Conservation (phyloP, 37 sponge, comb jelly and placozoan species). For the Beroe forskalii region DNA sequence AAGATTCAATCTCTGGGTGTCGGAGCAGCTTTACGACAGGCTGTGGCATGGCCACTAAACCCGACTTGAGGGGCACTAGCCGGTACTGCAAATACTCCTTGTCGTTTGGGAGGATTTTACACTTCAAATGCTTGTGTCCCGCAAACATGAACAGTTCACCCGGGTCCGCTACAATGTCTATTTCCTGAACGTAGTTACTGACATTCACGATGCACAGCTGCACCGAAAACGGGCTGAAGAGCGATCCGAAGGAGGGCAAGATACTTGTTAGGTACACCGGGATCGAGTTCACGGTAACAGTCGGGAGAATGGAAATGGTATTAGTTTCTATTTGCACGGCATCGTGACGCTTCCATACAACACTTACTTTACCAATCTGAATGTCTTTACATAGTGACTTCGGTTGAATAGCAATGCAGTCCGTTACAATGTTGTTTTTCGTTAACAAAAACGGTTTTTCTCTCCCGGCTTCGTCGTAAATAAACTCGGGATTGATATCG, state of each 20-base stretch:
- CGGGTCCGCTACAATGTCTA: constrained; percentile 75
- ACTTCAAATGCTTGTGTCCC: constrained; percentile 73
- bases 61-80: constrained; percentile 53
- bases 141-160: constrained; percentile 81
- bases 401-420: constrained; percentile 43
- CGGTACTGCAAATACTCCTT: constrained; percentile 39
- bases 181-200: constrained; percentile 78
- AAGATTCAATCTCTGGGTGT: constrained; percentile 13
- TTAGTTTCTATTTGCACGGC: not conserved
- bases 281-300: not conserved
- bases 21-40: constrained; percentile 32
- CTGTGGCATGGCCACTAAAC: constrained; percentile 9
- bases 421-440: not conserved
- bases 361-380: not conserved
- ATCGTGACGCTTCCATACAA: not conserved
- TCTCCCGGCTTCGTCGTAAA: not conserved
- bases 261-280: constrained; percentile 2
- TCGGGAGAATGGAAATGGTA: not conserved
- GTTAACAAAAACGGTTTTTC: not conserved
- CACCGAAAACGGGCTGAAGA: constrained; percentile 12
- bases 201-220: constrained; percentile 70
- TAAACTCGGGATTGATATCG: constrained; percentile 26
- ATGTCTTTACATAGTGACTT: not conserved
- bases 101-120: constrained; percentile 49
- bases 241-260: not conserved